Base-by-base conservation (phyloP, 2,888 invertebrate species). In the Cephonodes hylas region DNA sequence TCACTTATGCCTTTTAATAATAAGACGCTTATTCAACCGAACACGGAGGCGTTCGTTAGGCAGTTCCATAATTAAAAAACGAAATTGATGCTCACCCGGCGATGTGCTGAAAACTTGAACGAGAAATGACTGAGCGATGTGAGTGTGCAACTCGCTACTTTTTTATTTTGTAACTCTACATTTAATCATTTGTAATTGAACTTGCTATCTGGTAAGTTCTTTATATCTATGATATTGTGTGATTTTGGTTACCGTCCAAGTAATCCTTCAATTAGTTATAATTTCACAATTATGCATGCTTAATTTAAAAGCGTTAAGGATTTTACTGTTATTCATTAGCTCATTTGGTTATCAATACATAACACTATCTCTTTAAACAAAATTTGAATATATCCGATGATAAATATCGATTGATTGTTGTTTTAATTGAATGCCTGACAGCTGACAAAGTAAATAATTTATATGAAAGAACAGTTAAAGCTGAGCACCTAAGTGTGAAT, bases 81-180 rank as follows among this genome's bases (percentile, higher is more conserved):
- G 80, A 85, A 89, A 86, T 81, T 85, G 84, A 82, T 83, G 80
- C 73, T 67, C 65, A 73, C 73, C 63, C 69, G 73, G 74, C 73
- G 77, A 80, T 76, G 81, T 81, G 85, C 78, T 86, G 86, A 89
- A 88, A 84, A 81, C 78, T 84, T 79, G 78, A 71, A 69, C 70
- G 77, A 73, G 75, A 73, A 71, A 66, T 69, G 69, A 64, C 71
- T 76, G 77, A 79, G 69, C 75, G 76, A 80, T 79, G 80, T 72
- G 70, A 73, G 65, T 66, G 72, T 73, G 74, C 69, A 68, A 57
- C 62, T 69, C 73, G 53, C 53, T 31, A 20, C 31, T 70, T 65
- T 66, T 62, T 64, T 64, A 66, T 65, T 70, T 18, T 58, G 42
- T 38, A 42, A 22, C 42, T 20, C 13, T 31, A 57, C 22, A 13